Percentiles rank a stretch among this genome's conserved stretches.
Evolutionary conservation across 1,140 invertebrate genomes (phyloP).

Genomic region (Drosophila serrata): DNA sequence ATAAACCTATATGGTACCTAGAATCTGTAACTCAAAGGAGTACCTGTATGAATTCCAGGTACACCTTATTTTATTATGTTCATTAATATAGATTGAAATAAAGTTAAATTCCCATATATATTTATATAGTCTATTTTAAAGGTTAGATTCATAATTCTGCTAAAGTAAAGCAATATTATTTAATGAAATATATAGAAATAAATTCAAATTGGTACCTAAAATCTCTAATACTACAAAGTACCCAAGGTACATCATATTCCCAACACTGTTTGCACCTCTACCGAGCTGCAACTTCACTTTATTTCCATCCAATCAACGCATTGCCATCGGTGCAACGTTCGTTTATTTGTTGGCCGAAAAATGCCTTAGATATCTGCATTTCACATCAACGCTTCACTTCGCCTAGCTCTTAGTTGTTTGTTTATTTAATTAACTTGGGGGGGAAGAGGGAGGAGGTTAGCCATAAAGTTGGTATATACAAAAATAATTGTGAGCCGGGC

Average conservation of each 20-base stretch:
- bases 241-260: constrained; percentile 2
- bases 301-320: constrained; percentile 54
- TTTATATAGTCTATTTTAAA: too few relatives aligned
- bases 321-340: constrained; percentile 52
- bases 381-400: constrained; percentile 59
- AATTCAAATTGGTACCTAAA: background rate
- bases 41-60: too few relatives aligned
- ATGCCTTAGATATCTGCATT: constrained; percentile 62
- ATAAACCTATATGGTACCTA: too few relatives aligned
- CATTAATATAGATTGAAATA: too few relatives aligned
- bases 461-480: constrained; percentile 38
- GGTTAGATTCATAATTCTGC: too few relatives aligned
- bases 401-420: constrained; percentile 37
- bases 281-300: constrained; percentile 25
- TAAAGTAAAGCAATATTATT: background rate
- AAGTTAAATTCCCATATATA: too few relatives aligned
- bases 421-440: constrained; percentile 70
- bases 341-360: constrained; percentile 52
- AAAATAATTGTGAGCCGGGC: constrained; percentile 86
- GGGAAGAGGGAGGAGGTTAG: constrained; percentile 6
- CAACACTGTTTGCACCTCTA: constrained; percentile 10
- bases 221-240: background rate
- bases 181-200: background rate
- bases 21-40: too few relatives aligned
- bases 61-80: too few relatives aligned